phyloP scores from a whole-genome alignment of 2,888 invertebrate species.

The Lumbricus terrestris region DNA sequence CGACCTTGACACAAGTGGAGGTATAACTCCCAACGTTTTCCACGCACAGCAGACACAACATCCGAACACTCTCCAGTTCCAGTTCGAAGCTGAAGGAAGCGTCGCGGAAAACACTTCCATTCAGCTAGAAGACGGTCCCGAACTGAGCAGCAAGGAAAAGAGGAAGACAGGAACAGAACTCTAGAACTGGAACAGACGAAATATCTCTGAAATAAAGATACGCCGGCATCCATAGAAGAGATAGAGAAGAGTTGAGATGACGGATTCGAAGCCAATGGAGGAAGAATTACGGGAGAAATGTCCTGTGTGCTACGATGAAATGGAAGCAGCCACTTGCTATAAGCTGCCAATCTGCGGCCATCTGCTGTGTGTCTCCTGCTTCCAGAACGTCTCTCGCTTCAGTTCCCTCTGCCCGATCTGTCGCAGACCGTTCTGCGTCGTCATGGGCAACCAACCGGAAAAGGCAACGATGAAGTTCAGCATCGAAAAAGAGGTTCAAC shows the following conservation, averaged over 20 bases:
- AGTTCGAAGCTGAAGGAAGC: not conserved
- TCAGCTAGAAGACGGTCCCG: not conserved
- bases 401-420: constrained; percentile 49
- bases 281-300: not conserved
- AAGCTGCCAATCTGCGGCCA: constrained; percentile 42
- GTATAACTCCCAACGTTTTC: not conserved
- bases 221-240: not conserved
- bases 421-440: constrained; percentile 43
- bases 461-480: constrained; percentile 39
- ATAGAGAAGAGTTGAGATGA: not conserved
- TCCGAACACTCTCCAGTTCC: not conserved
- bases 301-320: not conserved
- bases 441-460: constrained; percentile 48
- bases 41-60: not conserved
- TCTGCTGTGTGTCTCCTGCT: constrained; percentile 45
- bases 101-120: not conserved
- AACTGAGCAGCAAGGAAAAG: not conserved
- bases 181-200: not conserved
- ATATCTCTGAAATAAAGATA: not conserved
- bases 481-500: not conserved
- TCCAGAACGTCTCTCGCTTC: constrained; percentile 40
- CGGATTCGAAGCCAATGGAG: not conserved
- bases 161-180: not conserved
- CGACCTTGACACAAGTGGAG: not conserved
- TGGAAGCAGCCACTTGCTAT: not conserved